These are phyloP conservation scores for Pogonomyrmex barbatus DNA, from an alignment of 1,140 invertebrate species.

Conservation along the genomic window DNA sequence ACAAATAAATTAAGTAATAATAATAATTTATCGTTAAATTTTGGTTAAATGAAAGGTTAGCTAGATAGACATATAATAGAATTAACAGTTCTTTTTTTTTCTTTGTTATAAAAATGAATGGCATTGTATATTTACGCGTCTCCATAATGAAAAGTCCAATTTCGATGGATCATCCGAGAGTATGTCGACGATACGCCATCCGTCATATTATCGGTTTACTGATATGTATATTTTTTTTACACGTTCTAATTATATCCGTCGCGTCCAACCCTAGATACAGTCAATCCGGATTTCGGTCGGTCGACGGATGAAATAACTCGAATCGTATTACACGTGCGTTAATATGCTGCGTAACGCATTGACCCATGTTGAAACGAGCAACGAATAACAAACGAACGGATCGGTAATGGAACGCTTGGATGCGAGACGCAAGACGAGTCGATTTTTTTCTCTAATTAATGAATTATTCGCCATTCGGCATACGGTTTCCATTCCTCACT, in stretches of 20 bases:
- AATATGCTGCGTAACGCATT: conserved; percentile 61
- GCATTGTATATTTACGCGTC: background rate
- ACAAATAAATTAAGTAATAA: no score
- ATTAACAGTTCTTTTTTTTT: background rate
- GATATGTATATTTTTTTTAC: conserved; percentile 55
- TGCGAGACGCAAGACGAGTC: conserved; percentile 17
- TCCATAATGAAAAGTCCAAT: conserved; percentile 41
- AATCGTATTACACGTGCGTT: conserved; percentile 66
- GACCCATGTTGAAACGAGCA: conserved; percentile 61
- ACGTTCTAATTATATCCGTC: conserved; percentile 65
- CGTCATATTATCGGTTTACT: conserved; percentile 62
- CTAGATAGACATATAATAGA: no score
- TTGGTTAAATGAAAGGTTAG: no score
- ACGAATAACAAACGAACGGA: conserved; percentile 59
- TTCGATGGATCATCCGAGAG: conserved; percentile 45
- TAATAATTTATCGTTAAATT: no score
- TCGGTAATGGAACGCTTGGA: conserved; percentile 48
- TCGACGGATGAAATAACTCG: conserved; percentile 59
- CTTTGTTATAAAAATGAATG: background rate
- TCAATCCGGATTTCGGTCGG: conserved; percentile 59
- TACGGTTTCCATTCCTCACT: conserved; percentile 19
- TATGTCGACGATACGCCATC: conserved; percentile 30
- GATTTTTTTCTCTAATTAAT: conserved; percentile 38
- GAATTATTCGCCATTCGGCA: conserved; percentile 38
- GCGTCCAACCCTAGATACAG: conserved; percentile 17